phyloP scores from a whole-genome alignment of 2,888 invertebrate species.

The Stenodera caucasica region DNA sequence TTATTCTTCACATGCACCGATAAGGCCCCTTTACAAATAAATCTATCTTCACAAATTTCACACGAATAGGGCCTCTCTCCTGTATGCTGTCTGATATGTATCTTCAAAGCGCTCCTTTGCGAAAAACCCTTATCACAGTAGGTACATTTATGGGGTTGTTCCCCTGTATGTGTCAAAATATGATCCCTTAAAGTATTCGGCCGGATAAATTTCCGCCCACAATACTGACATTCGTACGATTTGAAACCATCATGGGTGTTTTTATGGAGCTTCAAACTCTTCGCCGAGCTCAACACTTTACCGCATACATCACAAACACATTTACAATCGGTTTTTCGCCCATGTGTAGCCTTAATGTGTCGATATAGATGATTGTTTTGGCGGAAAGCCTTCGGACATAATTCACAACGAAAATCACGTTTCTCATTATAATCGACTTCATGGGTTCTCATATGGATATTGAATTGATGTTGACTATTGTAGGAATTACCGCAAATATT shows the following conservation, averaged over 20 bases:
- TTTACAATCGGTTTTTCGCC: not conserved
- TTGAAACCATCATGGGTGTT: slow-evolving; percentile 45
- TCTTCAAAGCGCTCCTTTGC: slow-evolving; percentile 37
- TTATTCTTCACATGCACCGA: not conserved
- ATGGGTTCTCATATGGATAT: not conserved
- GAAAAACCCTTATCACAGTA: slow-evolving; percentile 44
- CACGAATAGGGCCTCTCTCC: slow-evolving; percentile 29
- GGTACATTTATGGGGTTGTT: slow-evolving; percentile 23
- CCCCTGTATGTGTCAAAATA: slow-evolving; percentile 41
- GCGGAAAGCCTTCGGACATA: not conserved
- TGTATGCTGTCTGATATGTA: slow-evolving; percentile 39
- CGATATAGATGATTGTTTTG: not conserved
- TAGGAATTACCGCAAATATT: slow-evolving; percentile 12
- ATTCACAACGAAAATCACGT: not conserved
- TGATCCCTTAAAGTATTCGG: slow-evolving; percentile 40
- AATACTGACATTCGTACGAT: slow-evolving; percentile 49
- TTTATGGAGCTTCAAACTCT: slow-evolving; percentile 46
- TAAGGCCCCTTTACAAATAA: slow-evolving; percentile 16
- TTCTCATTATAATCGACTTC: not conserved
- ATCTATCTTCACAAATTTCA: slow-evolving; percentile 31
- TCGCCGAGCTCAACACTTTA: not conserved
- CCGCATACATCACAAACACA: slow-evolving; percentile 13
- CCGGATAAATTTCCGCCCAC: slow-evolving; percentile 39
- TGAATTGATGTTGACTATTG: not conserved
- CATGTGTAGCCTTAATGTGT: not conserved